Evolutionary conservation across 2,888 invertebrate genomes (phyloP).

Genomic region (Protonemura montana): DNA sequence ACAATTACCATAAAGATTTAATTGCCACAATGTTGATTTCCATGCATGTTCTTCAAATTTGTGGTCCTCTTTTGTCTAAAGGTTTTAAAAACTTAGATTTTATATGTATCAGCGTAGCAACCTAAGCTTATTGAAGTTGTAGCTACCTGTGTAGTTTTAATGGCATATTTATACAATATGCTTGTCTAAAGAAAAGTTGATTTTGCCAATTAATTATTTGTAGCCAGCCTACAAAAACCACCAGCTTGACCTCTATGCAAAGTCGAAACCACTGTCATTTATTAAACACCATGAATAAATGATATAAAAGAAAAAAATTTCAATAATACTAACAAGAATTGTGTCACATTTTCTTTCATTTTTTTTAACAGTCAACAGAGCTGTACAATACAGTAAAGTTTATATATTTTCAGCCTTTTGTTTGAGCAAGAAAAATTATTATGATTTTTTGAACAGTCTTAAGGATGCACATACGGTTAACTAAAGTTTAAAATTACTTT

Average conservation of each 20-base stretch:
- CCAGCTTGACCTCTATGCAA: background rate
- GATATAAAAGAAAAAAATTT: background rate
- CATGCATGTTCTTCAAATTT: too few relatives aligned
- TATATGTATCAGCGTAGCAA: too few relatives aligned
- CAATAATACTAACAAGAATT: constrained; percentile 32
- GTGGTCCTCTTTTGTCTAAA: too few relatives aligned
- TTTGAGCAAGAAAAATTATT: background rate
- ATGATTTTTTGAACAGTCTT: background rate
- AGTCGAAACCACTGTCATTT: background rate
- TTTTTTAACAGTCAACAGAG: background rate
- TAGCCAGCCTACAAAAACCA: background rate
- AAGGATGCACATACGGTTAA: background rate
- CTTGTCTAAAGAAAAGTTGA: too few relatives aligned
- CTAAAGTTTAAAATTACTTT: background rate
- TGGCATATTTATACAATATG: too few relatives aligned
- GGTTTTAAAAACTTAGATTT: too few relatives aligned
- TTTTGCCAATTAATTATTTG: too few relatives aligned
- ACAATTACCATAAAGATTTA: too few relatives aligned
- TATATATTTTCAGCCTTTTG: background rate
- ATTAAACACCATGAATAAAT: background rate
- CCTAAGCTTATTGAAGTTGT: too few relatives aligned
- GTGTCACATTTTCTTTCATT: constrained; percentile 38
- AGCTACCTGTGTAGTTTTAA: too few relatives aligned
- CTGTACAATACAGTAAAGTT: constrained; percentile 2
- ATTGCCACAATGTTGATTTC: too few relatives aligned